A percentile compares a stretch with the other conserved stretches of the same genome.
phyloP scores from a whole-genome alignment of 2,113 vertebrate species.

The Paralichthys olivaceus region DNA sequence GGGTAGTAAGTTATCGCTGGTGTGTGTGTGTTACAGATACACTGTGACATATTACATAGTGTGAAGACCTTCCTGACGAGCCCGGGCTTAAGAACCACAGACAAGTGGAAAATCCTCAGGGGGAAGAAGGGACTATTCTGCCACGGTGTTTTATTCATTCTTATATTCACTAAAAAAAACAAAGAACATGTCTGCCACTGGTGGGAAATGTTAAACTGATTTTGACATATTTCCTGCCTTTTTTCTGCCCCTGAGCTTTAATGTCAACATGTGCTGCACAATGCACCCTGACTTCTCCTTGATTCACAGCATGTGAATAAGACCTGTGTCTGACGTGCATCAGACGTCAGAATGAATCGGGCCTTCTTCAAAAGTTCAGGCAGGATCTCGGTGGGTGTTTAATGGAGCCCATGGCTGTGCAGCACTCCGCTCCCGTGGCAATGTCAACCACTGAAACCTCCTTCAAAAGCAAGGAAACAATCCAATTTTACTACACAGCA shows the following conservation, averaged over 20 bases:
- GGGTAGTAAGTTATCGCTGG: constrained; percentile 12
- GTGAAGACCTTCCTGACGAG: constrained; percentile 30
- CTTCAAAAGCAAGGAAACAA: constrained; percentile 66
- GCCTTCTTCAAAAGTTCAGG: constrained; percentile 13
- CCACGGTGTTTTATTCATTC: constrained; percentile 13
- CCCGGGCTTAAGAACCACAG: constrained; percentile 16
- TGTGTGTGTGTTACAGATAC: constrained; percentile 19
- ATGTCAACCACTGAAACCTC: constrained; percentile 34
- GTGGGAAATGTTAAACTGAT: constrained; percentile 5
- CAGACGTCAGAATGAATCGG: constrained; percentile 11
- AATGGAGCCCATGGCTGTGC: constrained; percentile 33
- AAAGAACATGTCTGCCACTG: constrained; percentile 1
- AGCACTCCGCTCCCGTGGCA: constrained; percentile 45
- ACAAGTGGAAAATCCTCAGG: constrained; percentile 35
- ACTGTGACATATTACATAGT: constrained; percentile 22
- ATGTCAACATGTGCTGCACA: constrained; percentile 5
- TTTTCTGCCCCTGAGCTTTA: constrained; percentile 8
- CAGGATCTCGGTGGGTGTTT: constrained; percentile 60
- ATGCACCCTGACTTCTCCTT: not conserved
- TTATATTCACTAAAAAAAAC: not conserved
- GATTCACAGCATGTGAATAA: not conserved
- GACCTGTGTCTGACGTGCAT: not conserved
- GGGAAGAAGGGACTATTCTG: constrained; percentile 12
- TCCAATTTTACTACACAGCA: constrained; percentile 49
- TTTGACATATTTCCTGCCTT: not conserved